These are phyloP conservation scores for Torymus auratus DNA, from an alignment of 2,888 invertebrate species.

Conservation along the genomic window DNA sequence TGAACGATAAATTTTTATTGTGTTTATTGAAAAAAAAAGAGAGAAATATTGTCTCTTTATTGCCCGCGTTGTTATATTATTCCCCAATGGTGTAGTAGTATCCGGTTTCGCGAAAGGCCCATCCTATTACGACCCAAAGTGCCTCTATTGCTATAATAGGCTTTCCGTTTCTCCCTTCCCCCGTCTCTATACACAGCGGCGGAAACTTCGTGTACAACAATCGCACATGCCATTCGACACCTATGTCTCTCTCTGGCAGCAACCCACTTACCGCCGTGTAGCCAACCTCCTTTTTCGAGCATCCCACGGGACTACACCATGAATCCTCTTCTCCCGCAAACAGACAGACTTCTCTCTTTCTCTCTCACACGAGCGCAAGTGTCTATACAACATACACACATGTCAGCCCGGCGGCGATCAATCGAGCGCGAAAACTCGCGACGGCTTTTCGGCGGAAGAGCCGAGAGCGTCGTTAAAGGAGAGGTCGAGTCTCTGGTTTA, in stretches of 20 bases:
- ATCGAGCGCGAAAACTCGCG: conserved; percentile 56
- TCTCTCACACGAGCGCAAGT: conserved; percentile 51
- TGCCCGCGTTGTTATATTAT: too few species aligned
- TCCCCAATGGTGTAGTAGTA: too few species aligned
- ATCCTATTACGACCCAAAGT: too few species aligned
- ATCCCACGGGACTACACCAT: conserved; percentile 28
- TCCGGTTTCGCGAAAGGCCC: too few species aligned
- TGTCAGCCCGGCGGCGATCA: conserved; percentile 67
- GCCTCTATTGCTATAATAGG: too few species aligned
- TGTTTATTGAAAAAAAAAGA: too few species aligned
- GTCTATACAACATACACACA: conserved; percentile 60
- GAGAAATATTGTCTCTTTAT: too few species aligned
- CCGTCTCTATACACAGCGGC: too few species aligned
- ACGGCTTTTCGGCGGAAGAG: conserved; percentile 37
- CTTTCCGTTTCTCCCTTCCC: too few species aligned
- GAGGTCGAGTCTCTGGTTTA: not conserved
- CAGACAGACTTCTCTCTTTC: conserved; percentile 46
- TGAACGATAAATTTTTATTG: too few species aligned
- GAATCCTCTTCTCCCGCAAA: conserved; percentile 7
- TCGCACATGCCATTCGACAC: conserved; percentile 36
- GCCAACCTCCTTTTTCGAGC: not conserved
- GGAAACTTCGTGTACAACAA: conserved; percentile 1
- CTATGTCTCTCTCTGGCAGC: conserved; percentile 34
- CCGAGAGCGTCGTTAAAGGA: conserved; percentile 7
- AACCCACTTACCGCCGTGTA: not conserved